A percentile compares a stretch with the other conserved stretches of the same genome.
Evolutionary conservation across 1,140 invertebrate species (phyloP).

Genomic region (Pollicipes pollicipes): DNA sequence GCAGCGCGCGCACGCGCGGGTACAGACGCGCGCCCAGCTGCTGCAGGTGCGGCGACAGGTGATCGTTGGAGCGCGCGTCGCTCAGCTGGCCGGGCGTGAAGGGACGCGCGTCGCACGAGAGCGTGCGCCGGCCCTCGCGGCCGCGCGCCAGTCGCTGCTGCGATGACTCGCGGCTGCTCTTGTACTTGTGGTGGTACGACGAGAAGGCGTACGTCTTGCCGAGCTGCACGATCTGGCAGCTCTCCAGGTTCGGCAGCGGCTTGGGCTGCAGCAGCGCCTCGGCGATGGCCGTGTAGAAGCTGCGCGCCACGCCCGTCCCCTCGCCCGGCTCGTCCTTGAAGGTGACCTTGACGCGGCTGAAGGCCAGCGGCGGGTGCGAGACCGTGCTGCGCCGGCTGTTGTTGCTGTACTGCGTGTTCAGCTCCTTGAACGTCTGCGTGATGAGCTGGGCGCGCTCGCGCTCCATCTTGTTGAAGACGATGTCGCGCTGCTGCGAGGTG

Average conservation of each 20-base stretch:
- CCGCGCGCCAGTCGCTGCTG: slow-evolving; percentile 23
- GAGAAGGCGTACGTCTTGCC: slow-evolving; percentile 21
- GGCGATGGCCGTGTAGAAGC: slow-evolving; percentile 94
- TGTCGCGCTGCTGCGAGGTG: slow-evolving; percentile 82
- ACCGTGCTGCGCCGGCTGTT: slow-evolving; percentile 59
- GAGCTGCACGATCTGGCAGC: slow-evolving; percentile 29
- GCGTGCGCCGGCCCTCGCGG: slow-evolving; percentile 35
- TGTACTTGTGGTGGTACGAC: neutral
- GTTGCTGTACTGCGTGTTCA: slow-evolving; percentile 83
- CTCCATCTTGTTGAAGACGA: slow-evolving; percentile 56
- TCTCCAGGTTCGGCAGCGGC: slow-evolving; percentile 77
- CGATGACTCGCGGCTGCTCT: neutral
- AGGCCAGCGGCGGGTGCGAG: slow-evolving; percentile 68
- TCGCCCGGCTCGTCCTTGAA: slow-evolving; percentile 99
- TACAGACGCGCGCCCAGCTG: slow-evolving; percentile 83
- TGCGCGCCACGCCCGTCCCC: slow-evolving; percentile 90
- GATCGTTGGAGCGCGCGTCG: slow-evolving; percentile 44
- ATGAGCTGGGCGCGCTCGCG: slow-evolving; percentile 74
- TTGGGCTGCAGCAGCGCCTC: slow-evolving; percentile 84
- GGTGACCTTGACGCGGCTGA: slow-evolving; percentile 78
- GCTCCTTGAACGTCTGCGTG: slow-evolving; percentile 84
- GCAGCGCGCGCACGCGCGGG: slow-evolving; percentile 59
- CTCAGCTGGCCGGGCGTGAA: slow-evolving; percentile 38
- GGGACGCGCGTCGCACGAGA: slow-evolving; percentile 48
- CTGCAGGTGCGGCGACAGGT: slow-evolving; percentile 69